phyloP scores from a whole-genome alignment of 2,113 vertebrate species.

The Hepsetus odoe region DNA sequence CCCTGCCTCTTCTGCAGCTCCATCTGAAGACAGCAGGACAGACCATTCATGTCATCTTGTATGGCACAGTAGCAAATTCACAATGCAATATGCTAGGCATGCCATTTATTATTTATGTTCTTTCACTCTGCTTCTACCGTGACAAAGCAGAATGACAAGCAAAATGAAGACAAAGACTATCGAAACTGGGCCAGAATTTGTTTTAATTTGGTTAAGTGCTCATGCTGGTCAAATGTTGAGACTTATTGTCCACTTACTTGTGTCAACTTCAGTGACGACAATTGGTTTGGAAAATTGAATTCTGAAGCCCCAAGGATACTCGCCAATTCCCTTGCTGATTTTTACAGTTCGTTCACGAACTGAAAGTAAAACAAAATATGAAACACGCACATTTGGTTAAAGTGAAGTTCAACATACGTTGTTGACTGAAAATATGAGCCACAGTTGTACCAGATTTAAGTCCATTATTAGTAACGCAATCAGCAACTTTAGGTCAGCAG shows the following conservation, averaged over 20 bases:
- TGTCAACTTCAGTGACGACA: conserved; percentile 90
- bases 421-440: too few relatives aligned
- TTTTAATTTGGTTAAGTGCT: neutral
- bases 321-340: conserved; percentile 83
- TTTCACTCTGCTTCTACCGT: neutral
- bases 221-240: neutral
- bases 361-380: conserved; percentile 55
- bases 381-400: too few relatives aligned
- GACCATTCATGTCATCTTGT: neutral
- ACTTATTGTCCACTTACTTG: conserved; percentile 80
- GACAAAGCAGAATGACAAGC: neutral
- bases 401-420: too few relatives aligned
- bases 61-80: neutral
- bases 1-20: conserved; percentile 87
- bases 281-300: conserved; percentile 94
- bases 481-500: too few relatives aligned
- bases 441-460: too few relatives aligned
- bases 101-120: neutral
- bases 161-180: neutral
- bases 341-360: conserved; percentile 87
- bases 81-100: neutral
- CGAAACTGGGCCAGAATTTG: neutral
- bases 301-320: conserved; percentile 90
- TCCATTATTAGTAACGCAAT: too few relatives aligned
- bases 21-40: conserved; percentile 73